Conservation (phyloP, 2,888 invertebrate species). For the Clusia tigrina region DNA sequence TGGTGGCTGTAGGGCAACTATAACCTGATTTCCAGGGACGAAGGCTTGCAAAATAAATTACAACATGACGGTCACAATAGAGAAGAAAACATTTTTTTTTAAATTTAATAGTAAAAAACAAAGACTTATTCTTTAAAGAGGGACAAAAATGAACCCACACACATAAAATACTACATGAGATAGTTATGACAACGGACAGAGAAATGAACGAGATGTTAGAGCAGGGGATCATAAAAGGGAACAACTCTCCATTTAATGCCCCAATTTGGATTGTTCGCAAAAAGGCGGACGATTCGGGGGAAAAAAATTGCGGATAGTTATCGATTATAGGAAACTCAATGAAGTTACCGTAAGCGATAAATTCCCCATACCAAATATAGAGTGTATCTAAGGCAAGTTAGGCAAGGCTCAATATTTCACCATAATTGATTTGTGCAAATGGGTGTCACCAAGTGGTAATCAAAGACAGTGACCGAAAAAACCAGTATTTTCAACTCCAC, state of each 20-base stretch:
- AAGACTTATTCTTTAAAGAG: too few species aligned
- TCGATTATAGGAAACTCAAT: conserved; percentile 22
- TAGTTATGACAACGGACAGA: too few species aligned
- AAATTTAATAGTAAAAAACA: too few species aligned
- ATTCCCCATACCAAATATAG: conserved; percentile 26
- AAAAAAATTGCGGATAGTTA: conserved; percentile 20
- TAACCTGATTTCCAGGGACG: too few species aligned
- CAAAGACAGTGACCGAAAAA: too few species aligned
- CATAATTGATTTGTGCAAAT: conserved; percentile 32
- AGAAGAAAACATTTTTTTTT: too few species aligned
- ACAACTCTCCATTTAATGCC: conserved; percentile 1
- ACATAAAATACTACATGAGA: too few species aligned
- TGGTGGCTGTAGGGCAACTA: too few species aligned
- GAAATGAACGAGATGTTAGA: conserved; percentile 27
- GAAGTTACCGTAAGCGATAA: conserved; percentile 20
- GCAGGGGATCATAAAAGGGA: conserved; percentile 22
- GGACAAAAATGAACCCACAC: too few species aligned
- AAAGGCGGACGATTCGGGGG: conserved; percentile 6
- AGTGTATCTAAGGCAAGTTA: conserved; percentile 26
- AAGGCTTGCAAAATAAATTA: too few species aligned
- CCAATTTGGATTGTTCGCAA: conserved; percentile 24
- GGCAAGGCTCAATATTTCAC: conserved; percentile 32
- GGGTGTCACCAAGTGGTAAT: too few species aligned
- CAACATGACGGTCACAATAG: too few species aligned
- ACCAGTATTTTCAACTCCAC: conserved; percentile 32